A percentile compares a stretch with the other conserved stretches of the same genome.
Evolutionary conservation across 1,140 invertebrate genomes (phyloP).

Genomic region (Antheraea mylitta): DNA sequence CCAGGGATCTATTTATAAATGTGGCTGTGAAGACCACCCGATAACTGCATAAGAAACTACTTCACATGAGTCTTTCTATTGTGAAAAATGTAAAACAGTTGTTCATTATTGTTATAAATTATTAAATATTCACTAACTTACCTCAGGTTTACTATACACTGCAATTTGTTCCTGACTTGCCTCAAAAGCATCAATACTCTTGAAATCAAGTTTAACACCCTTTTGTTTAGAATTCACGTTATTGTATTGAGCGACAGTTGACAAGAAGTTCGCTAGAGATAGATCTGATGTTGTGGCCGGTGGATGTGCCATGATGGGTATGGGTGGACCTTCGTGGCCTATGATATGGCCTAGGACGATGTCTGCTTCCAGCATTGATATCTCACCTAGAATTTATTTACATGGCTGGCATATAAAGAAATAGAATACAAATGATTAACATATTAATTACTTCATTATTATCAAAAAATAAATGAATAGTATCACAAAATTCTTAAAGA

Average conservation of each 20-base stretch:
- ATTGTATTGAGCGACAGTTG: constrained; percentile 78
- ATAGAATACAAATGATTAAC: too few species aligned
- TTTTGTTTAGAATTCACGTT: constrained; percentile 58
- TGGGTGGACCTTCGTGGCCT: constrained; percentile 63
- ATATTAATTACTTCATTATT: too few species aligned
- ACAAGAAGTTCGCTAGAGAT: constrained; percentile 86
- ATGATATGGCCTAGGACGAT: constrained; percentile 84
- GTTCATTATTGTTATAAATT: too few species aligned
- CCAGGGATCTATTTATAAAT: too few species aligned
- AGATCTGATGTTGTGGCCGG: constrained; percentile 87
- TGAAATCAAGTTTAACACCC: constrained; percentile 94
- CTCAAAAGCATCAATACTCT: constrained; percentile 88
- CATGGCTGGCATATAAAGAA: constrained; percentile 7
- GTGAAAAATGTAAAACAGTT: too few species aligned
- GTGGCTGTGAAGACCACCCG: too few species aligned
- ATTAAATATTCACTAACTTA: constrained; percentile 19
- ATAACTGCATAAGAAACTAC: too few species aligned
- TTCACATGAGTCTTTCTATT: too few species aligned
- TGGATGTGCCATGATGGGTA: constrained; percentile 94
- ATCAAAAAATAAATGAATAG: too few species aligned
- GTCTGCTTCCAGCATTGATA: constrained; percentile 94
- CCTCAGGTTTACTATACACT: constrained; percentile 55
- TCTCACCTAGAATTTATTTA: constrained; percentile 71
- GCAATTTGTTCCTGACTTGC: constrained; percentile 79
- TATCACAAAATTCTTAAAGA: too few species aligned